Percentiles rank a stretch among this genome's conserved stretches.
Conservation (phyloP, 1,140 invertebrate species). For the Palaemon carinicauda region DNA sequence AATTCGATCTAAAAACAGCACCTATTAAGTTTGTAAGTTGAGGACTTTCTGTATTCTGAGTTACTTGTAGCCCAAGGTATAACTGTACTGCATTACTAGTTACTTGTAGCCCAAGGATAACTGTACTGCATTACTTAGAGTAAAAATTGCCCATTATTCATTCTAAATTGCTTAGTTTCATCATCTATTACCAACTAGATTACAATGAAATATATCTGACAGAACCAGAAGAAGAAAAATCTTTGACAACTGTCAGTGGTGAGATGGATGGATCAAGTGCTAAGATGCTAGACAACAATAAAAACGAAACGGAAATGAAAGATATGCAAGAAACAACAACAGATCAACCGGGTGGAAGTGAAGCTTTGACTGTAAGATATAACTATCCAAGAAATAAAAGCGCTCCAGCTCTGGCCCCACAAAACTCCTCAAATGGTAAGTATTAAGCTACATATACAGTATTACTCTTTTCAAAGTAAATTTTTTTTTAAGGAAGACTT, state of each 20-base stretch:
- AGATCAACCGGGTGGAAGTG: not conserved
- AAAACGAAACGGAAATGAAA: conserved; percentile 45
- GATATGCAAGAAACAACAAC: not conserved
- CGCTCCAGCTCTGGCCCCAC: conserved; percentile 31
- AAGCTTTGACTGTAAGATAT: not conserved
- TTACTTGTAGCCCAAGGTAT: no score
- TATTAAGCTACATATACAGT: not conserved
- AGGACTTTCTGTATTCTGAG: no score
- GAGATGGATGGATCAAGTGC: not conserved
- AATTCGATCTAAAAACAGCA: no score
- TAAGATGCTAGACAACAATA: conserved; percentile 45
- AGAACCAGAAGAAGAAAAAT: not conserved
- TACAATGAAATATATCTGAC: not conserved
- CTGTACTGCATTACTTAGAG: no score
- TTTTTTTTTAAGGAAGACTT: no score
- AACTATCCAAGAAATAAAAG: conserved; percentile 38
- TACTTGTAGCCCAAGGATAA: no score
- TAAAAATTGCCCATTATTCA: no score
- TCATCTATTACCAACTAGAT: no score
- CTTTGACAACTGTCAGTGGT: not conserved
- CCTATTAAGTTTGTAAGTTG: no score
- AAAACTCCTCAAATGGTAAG: conserved; percentile 15
- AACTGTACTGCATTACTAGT: no score
- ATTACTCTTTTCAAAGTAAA: no score
- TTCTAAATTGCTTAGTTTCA: no score